Evolutionary conservation across 2,113 vertebrate species (phyloP).

Genomic region (Oreochromis spilurus): DNA sequence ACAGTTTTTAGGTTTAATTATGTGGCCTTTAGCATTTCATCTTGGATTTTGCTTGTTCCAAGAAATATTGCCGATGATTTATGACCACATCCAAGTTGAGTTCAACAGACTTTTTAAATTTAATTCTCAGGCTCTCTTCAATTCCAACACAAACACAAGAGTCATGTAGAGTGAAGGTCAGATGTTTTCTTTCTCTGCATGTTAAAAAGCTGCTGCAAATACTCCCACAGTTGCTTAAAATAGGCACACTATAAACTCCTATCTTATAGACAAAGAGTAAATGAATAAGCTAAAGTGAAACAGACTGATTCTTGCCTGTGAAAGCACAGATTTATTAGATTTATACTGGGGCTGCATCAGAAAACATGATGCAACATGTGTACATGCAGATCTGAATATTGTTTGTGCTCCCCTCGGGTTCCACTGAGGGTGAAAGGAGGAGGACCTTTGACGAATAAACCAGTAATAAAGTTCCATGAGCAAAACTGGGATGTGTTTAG

Average conservation of each 20-base stretch:
- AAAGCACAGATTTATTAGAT: background rate
- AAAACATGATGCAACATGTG: background rate
- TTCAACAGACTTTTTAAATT: conserved; percentile 32
- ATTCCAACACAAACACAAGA: conserved; percentile 47
- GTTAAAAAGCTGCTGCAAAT: conserved; percentile 2
- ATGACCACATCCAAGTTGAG: conserved; percentile 25
- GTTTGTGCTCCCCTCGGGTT: background rate
- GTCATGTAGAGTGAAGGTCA: conserved; percentile 19
- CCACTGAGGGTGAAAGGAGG: background rate
- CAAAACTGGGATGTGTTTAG: background rate
- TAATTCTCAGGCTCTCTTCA: conserved; percentile 23
- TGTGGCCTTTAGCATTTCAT: background rate
- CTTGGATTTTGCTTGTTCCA: conserved; percentile 1
- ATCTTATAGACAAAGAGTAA: background rate
- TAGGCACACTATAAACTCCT: background rate
- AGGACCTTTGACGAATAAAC: background rate
- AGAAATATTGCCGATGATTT: conserved; percentile 40
- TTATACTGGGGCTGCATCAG: background rate
- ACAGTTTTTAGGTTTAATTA: background rate
- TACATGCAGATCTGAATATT: background rate
- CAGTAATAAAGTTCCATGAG: background rate
- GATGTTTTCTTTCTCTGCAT: conserved; percentile 15
- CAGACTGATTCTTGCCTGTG: background rate
- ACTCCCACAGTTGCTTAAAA: conserved; percentile 1
- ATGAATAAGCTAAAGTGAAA: background rate